Percentiles rank a stretch among this genome's conserved stretches.
Conservation (phyloP, 2,113 vertebrate species). For the Eleginops maclovinus region DNA sequence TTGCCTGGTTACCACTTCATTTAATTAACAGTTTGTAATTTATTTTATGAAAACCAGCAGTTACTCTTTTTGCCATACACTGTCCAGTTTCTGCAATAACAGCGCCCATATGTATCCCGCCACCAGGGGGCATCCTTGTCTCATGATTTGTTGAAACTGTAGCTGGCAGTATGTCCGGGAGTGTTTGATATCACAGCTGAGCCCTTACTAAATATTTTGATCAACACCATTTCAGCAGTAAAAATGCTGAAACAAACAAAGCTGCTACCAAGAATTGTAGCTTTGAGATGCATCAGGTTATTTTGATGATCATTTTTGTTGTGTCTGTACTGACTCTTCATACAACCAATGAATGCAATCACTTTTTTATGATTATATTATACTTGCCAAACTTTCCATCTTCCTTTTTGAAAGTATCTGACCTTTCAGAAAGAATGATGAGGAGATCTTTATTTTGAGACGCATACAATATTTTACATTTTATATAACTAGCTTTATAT, state of each 20-base stretch:
- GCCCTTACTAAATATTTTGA: constrained; percentile 6
- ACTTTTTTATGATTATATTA: not conserved
- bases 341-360: not conserved
- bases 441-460: not conserved
- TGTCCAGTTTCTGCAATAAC: not conserved
- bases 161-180: constrained; percentile 9
- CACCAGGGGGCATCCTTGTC: constrained; percentile 63
- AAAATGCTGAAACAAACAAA: constrained; percentile 10
- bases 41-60: too few species aligned
- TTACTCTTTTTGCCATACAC: too few species aligned
- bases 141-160: not conserved
- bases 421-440: too few species aligned
- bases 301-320: not conserved
- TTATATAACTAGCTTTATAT: not conserved
- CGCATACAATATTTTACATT: not conserved
- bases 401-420: not conserved
- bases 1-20: too few species aligned
- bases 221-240: not conserved
- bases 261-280: not conserved
- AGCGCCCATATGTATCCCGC: not conserved
- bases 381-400: not conserved
- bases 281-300: not conserved
- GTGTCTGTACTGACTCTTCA: not conserved
- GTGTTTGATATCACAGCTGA: constrained; percentile 31
- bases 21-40: not conserved